Percentiles rank a stretch among this genome's conserved stretches.
Conservation (phyloP, 1,140 invertebrate species). For the Pantala flavescens region DNA sequence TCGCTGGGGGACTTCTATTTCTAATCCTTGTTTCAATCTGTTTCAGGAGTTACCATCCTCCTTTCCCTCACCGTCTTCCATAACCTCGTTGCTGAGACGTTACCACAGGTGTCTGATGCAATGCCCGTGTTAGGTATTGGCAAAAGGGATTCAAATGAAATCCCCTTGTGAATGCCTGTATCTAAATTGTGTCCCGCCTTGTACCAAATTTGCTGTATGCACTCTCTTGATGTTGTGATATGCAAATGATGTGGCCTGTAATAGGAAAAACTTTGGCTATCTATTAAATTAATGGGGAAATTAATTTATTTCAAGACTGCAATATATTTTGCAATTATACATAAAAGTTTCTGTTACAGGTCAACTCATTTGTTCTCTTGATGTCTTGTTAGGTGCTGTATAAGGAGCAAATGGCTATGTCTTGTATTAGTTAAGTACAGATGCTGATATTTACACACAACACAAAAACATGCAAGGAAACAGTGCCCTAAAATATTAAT, state of each 20-base stretch:
- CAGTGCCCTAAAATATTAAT: background rate
- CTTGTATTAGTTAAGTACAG: background rate
- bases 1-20: background rate
- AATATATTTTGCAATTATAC: background rate
- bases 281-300: background rate
- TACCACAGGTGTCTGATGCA: conserved; percentile 41
- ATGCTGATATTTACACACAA: background rate
- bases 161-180: conserved; percentile 3
- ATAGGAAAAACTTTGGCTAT: background rate
- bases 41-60: conserved; percentile 57
- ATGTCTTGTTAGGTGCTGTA: conserved; percentile 5
- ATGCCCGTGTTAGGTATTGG: conserved; percentile 39
- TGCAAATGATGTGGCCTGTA: background rate
- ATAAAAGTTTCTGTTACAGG: background rate
- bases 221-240: conserved; percentile 1
- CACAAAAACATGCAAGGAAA: background rate
- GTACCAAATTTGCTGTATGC: background rate
- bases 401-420: background rate
- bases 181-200: background rate
- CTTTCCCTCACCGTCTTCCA: conserved; percentile 60
- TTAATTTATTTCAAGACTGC: background rate
- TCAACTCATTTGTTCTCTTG: background rate
- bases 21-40: conserved; percentile 11
- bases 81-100: conserved; percentile 41
- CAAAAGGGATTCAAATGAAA: background rate